Percentiles rank a stretch among this genome's conserved stretches.
These are phyloP conservation scores for Reinhardtius hippoglossoides DNA, from an alignment of 2,113 vertebrate species.

Conservation along the genomic window DNA sequence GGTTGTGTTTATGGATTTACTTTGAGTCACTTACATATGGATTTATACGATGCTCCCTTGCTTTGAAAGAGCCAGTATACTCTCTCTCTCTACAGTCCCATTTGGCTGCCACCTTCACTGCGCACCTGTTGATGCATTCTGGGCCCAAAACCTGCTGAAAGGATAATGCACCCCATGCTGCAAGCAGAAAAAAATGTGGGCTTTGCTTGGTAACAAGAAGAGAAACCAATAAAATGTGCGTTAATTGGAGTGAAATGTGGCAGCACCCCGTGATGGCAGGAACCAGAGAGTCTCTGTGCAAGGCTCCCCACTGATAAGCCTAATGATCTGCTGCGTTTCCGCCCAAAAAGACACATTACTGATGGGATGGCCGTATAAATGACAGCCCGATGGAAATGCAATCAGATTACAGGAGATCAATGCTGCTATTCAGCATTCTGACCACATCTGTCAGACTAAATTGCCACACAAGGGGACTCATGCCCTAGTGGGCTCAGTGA, in stretches of 20 bases:
- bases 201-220: not conserved
- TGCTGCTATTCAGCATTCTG: conserved; percentile 49
- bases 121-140: not conserved
- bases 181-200: not conserved
- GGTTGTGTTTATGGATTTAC: conserved; percentile 27
- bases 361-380: conserved; percentile 46
- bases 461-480: conserved; percentile 40
- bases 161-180: not conserved
- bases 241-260: conserved; percentile 39
- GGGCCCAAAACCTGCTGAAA: not conserved
- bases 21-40: conserved; percentile 4
- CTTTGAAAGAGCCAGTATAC: not conserved
- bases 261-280: conserved; percentile 24
- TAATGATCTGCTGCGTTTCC: conserved; percentile 63
- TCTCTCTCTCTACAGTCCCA: not conserved
- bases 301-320: conserved; percentile 36
- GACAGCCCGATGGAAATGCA: conserved; percentile 55
- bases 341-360: conserved; percentile 54
- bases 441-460: conserved; percentile 58
- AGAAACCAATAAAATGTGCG: conserved; percentile 10
- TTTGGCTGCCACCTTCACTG: not conserved
- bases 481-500: conserved; percentile 16
- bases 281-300: conserved; percentile 24
- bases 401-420: conserved; percentile 59
- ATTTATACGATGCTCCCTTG: not conserved